These are phyloP conservation scores for Semnornis frantzii DNA, from an alignment of 2,113 vertebrate genomes.

Conservation along the genomic window DNA sequence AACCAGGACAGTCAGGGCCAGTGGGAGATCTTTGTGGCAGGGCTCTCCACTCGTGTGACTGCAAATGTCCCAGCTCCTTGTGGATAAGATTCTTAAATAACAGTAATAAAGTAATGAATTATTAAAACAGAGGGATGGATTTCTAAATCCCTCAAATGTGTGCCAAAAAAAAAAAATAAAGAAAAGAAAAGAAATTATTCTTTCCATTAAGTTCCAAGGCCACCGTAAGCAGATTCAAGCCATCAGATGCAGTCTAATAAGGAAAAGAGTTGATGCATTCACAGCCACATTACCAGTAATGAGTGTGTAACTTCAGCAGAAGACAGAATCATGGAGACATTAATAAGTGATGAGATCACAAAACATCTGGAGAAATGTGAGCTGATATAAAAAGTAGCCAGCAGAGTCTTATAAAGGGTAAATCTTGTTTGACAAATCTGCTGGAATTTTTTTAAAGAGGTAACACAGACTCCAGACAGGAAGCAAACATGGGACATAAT, in stretches of 20 bases:
- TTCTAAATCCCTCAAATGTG: background rate
- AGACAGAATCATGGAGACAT: slow-evolving; percentile 48
- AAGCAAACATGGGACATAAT: slow-evolving; percentile 50
- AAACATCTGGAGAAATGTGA: slow-evolving; percentile 60
- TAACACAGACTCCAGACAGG: slow-evolving; percentile 52
- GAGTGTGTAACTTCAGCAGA: slow-evolving; percentile 60
- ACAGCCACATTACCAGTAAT: slow-evolving; percentile 41
- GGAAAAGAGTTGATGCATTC: background rate
- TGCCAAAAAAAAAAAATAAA: background rate
- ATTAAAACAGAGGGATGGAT: background rate
- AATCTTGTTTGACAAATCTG: slow-evolving; percentile 51
- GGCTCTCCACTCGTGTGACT: background rate
- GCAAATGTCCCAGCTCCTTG: background rate
- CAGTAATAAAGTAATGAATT: background rate
- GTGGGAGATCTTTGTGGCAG: background rate
- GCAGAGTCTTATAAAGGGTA: slow-evolving; percentile 34
- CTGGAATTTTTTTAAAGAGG: slow-evolving; percentile 48
- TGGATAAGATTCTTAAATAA: background rate
- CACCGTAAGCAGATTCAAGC: background rate
- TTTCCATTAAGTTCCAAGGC: background rate
- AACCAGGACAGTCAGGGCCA: background rate
- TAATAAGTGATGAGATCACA: slow-evolving; percentile 59
- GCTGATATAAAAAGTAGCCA: slow-evolving; percentile 60
- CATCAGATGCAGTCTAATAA: background rate
- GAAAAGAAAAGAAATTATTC: background rate